These are phyloP conservation scores for Dinomys branickii DNA, from an alignment of 2,113 vertebrate species.

Conservation along the genomic window DNA sequence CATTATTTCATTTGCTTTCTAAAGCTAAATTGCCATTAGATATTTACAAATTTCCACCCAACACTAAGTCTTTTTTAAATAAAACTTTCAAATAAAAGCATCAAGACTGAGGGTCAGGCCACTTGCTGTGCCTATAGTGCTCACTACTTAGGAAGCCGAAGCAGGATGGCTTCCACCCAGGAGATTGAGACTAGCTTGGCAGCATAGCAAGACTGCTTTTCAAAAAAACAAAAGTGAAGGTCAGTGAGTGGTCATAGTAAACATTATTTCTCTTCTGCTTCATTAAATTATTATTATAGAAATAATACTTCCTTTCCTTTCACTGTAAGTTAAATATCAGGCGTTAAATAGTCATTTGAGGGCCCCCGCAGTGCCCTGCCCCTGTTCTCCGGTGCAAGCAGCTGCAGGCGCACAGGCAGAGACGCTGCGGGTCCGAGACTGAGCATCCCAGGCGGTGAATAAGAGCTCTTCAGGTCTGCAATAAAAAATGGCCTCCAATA, in stretches of 20 bases:
- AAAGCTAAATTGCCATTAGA: background rate
- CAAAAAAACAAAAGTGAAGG: background rate
- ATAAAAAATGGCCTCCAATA: no score
- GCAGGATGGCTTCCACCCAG: background rate
- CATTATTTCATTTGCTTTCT: conserved; percentile 21
- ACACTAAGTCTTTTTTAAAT: background rate
- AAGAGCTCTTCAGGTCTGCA: no score
- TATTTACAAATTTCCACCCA: background rate
- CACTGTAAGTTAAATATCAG: background rate
- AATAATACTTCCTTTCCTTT: background rate
- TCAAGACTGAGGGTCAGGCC: background rate
- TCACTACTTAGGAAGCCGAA: background rate
- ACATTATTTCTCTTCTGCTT: background rate
- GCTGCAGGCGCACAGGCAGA: no score
- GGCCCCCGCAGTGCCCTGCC: no score
- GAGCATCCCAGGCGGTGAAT: no score
- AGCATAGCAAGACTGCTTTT: background rate
- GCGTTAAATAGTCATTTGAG: background rate
- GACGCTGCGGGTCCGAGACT: no score
- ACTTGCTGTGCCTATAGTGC: no score
- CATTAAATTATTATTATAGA: background rate
- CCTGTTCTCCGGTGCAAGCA: no score
- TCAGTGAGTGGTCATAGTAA: background rate
- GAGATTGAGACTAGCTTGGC: background rate
- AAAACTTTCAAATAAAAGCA: conserved; percentile 31